Evolutionary conservation across 2,888 invertebrate species (phyloP).

Genomic region (Proisotoma minuta): DNA sequence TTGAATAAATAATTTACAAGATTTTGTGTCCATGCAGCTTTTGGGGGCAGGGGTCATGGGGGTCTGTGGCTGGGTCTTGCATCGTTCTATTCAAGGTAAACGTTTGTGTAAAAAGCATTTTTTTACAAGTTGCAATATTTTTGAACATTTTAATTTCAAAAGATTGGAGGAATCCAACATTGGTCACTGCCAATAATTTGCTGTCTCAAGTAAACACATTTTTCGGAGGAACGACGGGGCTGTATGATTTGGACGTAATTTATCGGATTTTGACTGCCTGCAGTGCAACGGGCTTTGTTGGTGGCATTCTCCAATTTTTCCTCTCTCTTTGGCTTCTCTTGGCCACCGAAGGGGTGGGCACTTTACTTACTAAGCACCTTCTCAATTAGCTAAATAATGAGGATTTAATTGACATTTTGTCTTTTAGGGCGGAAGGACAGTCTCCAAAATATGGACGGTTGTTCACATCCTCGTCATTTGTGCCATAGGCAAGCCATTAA

Average conservation of each 20-base stretch:
- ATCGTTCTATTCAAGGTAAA: slow-evolving; percentile 42
- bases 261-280: slow-evolving; percentile 44
- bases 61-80: slow-evolving; percentile 43
- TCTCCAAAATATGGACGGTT: slow-evolving; percentile 43
- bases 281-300: slow-evolving; percentile 41
- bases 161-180: slow-evolving; percentile 43
- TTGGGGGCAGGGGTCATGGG: slow-evolving; percentile 38
- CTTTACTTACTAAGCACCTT: background rate
- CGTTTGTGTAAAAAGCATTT: no score
- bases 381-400: background rate
- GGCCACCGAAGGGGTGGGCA: slow-evolving; percentile 30
- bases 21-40: slow-evolving; percentile 20
- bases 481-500: no score
- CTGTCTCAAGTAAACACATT: slow-evolving; percentile 41
- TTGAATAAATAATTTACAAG: background rate
- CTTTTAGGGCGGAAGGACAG: slow-evolving; percentile 40
- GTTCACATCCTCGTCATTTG: slow-evolving; percentile 39
- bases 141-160: no score
- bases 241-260: slow-evolving; percentile 46
- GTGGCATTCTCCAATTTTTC: slow-evolving; percentile 44
- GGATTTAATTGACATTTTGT: background rate
- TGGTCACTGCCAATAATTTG: slow-evolving; percentile 33
- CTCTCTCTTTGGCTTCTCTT: slow-evolving; percentile 45
- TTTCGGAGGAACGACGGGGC: slow-evolving; percentile 42
- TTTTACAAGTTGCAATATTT: no score